Evolutionary conservation across 1,140 invertebrate genomes (phyloP), one percentile per base, ranked within the genome.

Genomic region (Diachasmimorpha longicaudata): DNA sequence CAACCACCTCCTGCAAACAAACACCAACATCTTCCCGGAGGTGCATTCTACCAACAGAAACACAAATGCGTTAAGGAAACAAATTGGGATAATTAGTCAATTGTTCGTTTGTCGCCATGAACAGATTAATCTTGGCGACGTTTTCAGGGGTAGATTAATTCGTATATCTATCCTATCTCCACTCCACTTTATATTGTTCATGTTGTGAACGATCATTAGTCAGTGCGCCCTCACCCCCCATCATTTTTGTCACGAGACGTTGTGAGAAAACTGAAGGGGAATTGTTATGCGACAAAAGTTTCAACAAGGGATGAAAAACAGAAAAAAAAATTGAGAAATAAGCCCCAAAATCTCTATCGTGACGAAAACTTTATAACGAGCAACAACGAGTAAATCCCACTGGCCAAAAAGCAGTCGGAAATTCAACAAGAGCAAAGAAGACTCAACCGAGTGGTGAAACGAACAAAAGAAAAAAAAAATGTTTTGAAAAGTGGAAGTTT

Each of bases 61-160:
- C 72, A 52, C 67, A 23, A 46, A 19, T 67, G 44, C 14, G 69
- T 21, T 16, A 48, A 36, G 21, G 70, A 72, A 79, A 79, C 74
- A 77, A 78, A 78, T 75, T 78, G 77, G 48, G 42, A 77, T 75
- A 76, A 79, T 79, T 79, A 76, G 70, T 76, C 76, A 77, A 78
- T 79, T 71, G 73, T 66, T 79, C 77, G 77, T 75, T 77, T 79
- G 76, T 77, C 78, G 75, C 55, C 58, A 37, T 14, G 31, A 48
- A 42, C 11, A 70, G 67, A 75, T 71, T 71, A 76, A 75, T 75
- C 74, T 70, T 63, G 74, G 31, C 48, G 67, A 70, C 48, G n/a
- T 58, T 16, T 36, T 16, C 46, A 31, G 16, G 36, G 21, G 3
- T 36, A 39, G 13, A 31, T 13, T 46, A 13, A 31, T 37, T 67